Evolutionary conservation across 37 sponge, comb jelly and placozoan genomes (phyloP).

Genomic region (Spongilla lacustris): DNA sequence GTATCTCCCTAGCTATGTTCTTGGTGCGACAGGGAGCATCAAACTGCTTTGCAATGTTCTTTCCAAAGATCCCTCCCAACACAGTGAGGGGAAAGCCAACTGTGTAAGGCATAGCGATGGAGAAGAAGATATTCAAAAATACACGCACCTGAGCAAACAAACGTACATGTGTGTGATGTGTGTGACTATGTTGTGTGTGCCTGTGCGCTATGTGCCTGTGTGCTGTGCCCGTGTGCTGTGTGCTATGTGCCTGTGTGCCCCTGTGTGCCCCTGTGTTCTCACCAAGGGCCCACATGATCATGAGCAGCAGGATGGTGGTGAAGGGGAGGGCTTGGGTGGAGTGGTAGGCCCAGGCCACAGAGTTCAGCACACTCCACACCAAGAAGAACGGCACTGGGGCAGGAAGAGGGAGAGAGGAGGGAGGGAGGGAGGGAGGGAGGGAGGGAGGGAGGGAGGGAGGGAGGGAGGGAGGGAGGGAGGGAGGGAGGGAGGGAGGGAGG

Average conservation of each 20-base stretch:
- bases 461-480: background rate
- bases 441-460: background rate
- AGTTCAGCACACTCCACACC: conserved; percentile 88
- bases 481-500: background rate
- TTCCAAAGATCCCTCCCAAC: conserved; percentile 92
- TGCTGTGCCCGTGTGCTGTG: background rate
- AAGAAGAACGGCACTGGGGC: conserved; percentile 81
- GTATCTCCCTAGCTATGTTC: conserved; percentile 92
- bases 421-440: conserved; percentile 3
- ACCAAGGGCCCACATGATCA: conserved; percentile 87
- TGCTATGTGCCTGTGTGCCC: background rate
- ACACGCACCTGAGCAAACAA: too few species aligned
- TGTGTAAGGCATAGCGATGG: conserved; percentile 3
- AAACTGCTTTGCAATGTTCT: conserved; percentile 75
- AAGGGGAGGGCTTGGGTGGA: conserved; percentile 95
- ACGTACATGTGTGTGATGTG: background rate
- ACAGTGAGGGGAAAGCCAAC: conserved; percentile 94
- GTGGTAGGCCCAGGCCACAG: conserved; percentile 81
- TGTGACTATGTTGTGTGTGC: background rate
- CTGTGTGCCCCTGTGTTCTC: conserved; percentile 7
- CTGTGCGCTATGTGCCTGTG: background rate
- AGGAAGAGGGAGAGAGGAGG: background rate
- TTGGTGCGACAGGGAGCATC: conserved; percentile 96
- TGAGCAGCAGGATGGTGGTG: conserved; percentile 85
- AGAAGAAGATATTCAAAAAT: too few species aligned